phyloP scores from a whole-genome alignment of 2,797 vertebrate species.

The Scarus forsteni region DNA sequence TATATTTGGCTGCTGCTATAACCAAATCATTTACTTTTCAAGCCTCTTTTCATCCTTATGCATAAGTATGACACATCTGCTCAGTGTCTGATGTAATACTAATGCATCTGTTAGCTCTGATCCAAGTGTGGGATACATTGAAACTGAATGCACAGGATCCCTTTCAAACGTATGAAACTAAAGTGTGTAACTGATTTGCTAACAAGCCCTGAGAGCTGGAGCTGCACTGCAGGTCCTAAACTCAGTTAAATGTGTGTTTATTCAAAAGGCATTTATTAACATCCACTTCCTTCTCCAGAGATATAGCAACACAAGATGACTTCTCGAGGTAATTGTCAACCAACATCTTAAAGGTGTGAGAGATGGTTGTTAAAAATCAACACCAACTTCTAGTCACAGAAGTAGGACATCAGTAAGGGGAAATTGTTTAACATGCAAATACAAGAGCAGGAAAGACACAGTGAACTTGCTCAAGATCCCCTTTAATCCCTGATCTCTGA shows the following conservation, averaged over 20 bases:
- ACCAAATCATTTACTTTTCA: not conserved
- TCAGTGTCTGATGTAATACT: constrained; percentile 6
- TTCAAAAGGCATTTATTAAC: constrained; percentile 85
- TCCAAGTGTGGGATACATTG: not conserved
- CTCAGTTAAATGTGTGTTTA: constrained; percentile 72
- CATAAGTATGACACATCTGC: constrained; percentile 11
- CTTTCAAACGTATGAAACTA: not conserved
- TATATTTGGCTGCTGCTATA: constrained; percentile 26
- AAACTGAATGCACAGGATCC: constrained; percentile 2
- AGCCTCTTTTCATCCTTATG: not conserved
- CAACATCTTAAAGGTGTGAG: constrained; percentile 36
- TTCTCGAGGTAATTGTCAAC: constrained; percentile 80
- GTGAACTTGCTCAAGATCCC: not conserved
- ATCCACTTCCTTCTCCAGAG: constrained; percentile 71
- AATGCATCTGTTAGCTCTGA: not conserved
- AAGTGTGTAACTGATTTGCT: constrained; percentile 74
- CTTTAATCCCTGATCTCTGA: too few species aligned
- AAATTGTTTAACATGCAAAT: constrained; percentile 5
- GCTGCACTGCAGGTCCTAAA: constrained; percentile 49
- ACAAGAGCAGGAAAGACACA: not conserved
- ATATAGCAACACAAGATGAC: constrained; percentile 61
- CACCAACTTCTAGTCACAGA: constrained; percentile 54
- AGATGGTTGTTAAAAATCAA: constrained; percentile 76
- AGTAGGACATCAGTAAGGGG: constrained; percentile 48
- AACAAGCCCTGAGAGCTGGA: constrained; percentile 34